A percentile compares a stretch with the other conserved stretches of the same genome.
Conservation (phyloP, 2,797 vertebrate genomes). For the Manis pentadactyla region DNA sequence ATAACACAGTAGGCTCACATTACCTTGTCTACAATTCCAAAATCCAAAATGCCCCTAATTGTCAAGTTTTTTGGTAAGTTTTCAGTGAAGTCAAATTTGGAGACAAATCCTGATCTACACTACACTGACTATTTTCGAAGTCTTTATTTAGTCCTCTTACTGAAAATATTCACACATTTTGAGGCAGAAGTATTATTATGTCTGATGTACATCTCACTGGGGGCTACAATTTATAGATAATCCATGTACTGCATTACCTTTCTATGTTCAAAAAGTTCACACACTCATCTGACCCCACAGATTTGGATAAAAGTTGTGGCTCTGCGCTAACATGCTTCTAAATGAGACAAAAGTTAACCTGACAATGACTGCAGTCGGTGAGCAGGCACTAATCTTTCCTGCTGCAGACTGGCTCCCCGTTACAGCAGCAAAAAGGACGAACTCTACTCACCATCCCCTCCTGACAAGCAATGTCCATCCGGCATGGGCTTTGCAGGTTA, state of each 20-base stretch:
- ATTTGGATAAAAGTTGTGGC: background rate
- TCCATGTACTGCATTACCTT: background rate
- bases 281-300: background rate
- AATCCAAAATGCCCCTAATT: slow-evolving; percentile 7
- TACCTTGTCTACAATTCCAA: background rate
- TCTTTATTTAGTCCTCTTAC: background rate
- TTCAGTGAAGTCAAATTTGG: slow-evolving; percentile 6
- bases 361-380: background rate
- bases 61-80: background rate
- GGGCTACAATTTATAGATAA: background rate
- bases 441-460: background rate
- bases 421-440: slow-evolving; percentile 17
- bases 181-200: background rate
- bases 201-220: background rate
- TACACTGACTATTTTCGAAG: background rate
- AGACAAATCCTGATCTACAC: background rate
- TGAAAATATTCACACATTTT: slow-evolving; percentile 1
- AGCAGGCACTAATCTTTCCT: background rate
- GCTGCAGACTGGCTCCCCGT: background rate
- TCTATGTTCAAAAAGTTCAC: background rate
- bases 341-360: background rate
- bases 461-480: background rate
- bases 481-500: background rate
- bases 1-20: background rate
- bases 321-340: background rate